Evolutionary conservation across 2,113 vertebrate genomes (phyloP), one percentile per base, ranked within the genome.

Genomic region (Malurus elegans): DNA sequence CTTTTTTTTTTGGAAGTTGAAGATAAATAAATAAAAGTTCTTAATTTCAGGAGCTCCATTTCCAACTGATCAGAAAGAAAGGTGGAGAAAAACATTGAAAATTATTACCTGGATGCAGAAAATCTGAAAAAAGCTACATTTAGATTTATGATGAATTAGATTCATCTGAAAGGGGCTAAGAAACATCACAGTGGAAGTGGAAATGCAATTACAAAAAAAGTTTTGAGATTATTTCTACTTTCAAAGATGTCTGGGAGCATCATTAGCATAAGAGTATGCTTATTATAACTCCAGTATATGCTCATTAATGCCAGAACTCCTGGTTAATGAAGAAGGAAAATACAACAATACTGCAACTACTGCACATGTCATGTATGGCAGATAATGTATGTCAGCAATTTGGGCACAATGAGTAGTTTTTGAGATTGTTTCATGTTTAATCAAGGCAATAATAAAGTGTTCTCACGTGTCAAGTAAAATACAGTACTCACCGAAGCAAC

Each of bases 1-100:
- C 21, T 62, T 32, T 12, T 47, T 26, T 28, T 50, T 95, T 94
- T 92, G 71, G 76, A 97, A 95, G 73, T 51, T 85, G 69, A 94
- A 79, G 25, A 31, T 48, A 92, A 92, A 79, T 38, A 87, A 72
- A 89, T 84, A 79, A 3, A 80, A 76, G 70, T 60, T 32, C 64
- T 56, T 75, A 62, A 88, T 93, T 96, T 97, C 50, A 76, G 28
- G 25, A 92, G 31, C 81, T 78, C 17, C 34, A 34, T 54, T 90
- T 72, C 23, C 56, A 79, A 34, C 48, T 86, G 28, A 28, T 88
- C 89, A 74, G 60, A 83, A 12, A 8, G 32, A 48, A 80, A 86
- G 7, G 23, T 66, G 15, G 70, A 95, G 65, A 90, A 92, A 95
- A 62, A 45, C 8, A 29, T 40, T 29, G 5, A 56, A 56, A 85